Percentiles rank a stretch among this genome's conserved stretches.
Conservation (phyloP, 2,113 vertebrate species). For the Sinosuthora webbiana region DNA sequence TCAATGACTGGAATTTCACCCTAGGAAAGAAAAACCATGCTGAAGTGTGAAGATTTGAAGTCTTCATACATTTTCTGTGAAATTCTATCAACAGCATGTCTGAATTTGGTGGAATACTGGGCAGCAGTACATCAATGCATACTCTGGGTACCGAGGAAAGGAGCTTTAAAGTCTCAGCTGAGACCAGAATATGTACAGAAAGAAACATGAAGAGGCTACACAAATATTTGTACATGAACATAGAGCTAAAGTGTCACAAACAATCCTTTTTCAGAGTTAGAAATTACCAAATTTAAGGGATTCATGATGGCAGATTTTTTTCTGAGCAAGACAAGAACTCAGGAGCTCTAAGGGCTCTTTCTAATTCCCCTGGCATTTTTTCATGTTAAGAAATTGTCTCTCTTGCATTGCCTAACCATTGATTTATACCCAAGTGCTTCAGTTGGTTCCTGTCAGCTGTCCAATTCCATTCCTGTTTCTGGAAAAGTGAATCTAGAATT, state of each 20-base stretch:
- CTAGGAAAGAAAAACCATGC: neutral
- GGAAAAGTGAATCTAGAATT: neutral
- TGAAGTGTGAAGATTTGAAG: neutral
- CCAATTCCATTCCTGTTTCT: neutral
- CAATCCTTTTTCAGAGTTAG: neutral
- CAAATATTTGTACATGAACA: neutral
- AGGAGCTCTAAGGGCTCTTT: neutral
- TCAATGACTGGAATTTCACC: neutral
- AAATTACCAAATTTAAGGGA: neutral
- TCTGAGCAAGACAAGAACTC: neutral
- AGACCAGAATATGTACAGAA: neutral
- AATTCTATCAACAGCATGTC: neutral
- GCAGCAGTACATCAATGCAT: neutral
- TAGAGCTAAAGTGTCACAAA: neutral
- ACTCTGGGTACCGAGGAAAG: neutral
- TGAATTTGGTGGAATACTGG: neutral
- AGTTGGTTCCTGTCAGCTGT: neutral
- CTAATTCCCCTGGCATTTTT: neutral
- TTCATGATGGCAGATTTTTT: neutral
- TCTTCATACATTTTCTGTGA: neutral
- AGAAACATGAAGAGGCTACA: neutral
- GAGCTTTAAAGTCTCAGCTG: neutral
- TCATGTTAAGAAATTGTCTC: neutral
- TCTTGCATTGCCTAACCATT: neutral
- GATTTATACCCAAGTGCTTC: neutral